Base-by-base conservation (phyloP, 1,140 invertebrate genomes). In the Luehdorfia chinensis region DNA sequence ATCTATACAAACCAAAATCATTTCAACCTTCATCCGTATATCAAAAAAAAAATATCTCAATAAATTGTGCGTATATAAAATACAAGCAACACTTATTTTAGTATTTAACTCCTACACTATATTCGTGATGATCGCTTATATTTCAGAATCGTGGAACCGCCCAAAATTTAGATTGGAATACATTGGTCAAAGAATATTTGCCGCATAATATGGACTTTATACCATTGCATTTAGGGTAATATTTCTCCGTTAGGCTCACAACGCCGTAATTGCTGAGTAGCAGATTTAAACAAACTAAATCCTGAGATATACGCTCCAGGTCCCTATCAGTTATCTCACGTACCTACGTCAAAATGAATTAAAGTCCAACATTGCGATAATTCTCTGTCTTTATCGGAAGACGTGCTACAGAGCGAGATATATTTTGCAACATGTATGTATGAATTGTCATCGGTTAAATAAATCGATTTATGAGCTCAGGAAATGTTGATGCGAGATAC, bases 101-200 rank as follows among this genome's bases (percentile, higher is more conserved):
- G n/a, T n/a, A n/a, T n/a, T 9, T 27, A 43, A 4, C 57, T 56
- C 73, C 33, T 36, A n/a, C 18, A 31, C 64, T 75, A 66, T 36
- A 63, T 62, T 70, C 64, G 61, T 75, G 74, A 59, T 58, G 56
- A 59, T 48, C 53, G 51, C 62, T 73, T 72, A 75, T 72, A 75
- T 77, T 73, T 77, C 71, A 73, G 59, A 59, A 37, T 52, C 31
- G 44, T 44, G 25, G 53, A 50, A 52, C 58, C 71, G 74, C 74
- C 74, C 71, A 68, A 70, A 73, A 66, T 70, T 71, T 66, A 70
- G 67, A 74, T 76, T 76, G 62, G 59, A 64, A 45, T 53, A 28
- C 34, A 33, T 28, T 11, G 27, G 9, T 16, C 36, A 41, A 36
- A 47, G 25, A 43, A 18, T 16, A 6, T 28, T 28, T 28, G 7